phyloP scores from a whole-genome alignment of 2,797 vertebrate genomes.

The Okamejei kenojei region DNA sequence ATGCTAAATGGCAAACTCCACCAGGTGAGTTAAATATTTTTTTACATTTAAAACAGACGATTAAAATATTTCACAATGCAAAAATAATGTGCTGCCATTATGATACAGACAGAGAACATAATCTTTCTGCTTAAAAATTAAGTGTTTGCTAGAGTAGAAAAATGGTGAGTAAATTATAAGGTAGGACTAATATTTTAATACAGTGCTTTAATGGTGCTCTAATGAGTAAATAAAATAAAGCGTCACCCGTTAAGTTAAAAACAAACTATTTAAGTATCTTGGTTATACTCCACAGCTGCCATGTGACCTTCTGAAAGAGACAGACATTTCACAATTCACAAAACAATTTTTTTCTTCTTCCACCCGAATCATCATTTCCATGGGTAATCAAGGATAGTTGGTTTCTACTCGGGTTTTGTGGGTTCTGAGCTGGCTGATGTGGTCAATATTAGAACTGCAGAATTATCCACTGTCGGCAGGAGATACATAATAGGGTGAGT shows the following conservation, averaged over 20 bases:
- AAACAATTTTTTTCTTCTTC: too few relatives aligned
- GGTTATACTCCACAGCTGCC: too few relatives aligned
- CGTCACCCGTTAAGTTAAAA: not conserved
- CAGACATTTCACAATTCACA: too few relatives aligned
- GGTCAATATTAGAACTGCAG: too few relatives aligned
- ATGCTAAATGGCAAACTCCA: conserved; percentile 71
- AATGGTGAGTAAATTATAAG: not conserved
- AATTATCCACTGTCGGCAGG: too few relatives aligned
- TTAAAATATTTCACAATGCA: not conserved
- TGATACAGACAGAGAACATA: not conserved
- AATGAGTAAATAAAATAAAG: not conserved
- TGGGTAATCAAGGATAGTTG: too few relatives aligned
- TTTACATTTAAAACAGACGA: not conserved
- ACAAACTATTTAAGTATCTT: too few relatives aligned
- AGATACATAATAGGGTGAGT: too few relatives aligned
- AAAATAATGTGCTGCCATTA: not conserved
- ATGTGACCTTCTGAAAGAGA: too few relatives aligned
- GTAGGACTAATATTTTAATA: not conserved
- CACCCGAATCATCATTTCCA: too few relatives aligned
- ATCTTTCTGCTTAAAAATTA: not conserved
- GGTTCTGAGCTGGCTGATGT: too few relatives aligned
- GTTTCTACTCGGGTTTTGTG: too few relatives aligned
- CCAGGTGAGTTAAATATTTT: conserved; percentile 61
- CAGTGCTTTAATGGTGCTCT: not conserved
- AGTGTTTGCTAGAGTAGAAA: not conserved